phyloP scores from a whole-genome alignment of 1,140 invertebrate species.

The Drosophila repletoides region DNA sequence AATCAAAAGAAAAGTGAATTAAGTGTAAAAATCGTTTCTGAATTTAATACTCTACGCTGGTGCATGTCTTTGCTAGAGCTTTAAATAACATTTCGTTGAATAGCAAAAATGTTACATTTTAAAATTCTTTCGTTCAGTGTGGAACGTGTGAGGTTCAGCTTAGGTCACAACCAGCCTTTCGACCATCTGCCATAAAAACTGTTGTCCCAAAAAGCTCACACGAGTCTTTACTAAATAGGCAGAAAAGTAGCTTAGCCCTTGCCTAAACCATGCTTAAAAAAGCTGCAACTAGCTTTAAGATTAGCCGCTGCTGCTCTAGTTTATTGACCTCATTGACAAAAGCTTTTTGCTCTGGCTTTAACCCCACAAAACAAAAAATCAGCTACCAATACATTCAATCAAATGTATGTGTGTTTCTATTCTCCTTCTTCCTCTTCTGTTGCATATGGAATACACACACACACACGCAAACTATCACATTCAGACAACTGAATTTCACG shows the following conservation, averaged over 20 bases:
- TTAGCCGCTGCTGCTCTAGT: conserved; percentile 10
- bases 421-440: conserved; percentile 6
- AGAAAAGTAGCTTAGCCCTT: not conserved
- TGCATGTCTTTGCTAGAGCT: not conserved
- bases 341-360: conserved; percentile 7
- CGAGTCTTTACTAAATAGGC: conserved; percentile 6
- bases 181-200: conserved; percentile 1
- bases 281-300: not conserved
- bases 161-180: not conserved
- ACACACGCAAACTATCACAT: conserved; percentile 1
- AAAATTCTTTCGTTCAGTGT: conserved; percentile 10
- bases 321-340: conserved; percentile 27
- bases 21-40: too few species aligned
- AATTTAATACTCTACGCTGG: not conserved
- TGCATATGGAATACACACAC: not conserved
- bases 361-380: too few species aligned
- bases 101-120: not conserved
- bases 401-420: too few species aligned
- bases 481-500: too few species aligned
- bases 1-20: not conserved
- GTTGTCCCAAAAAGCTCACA: conserved; percentile 19
- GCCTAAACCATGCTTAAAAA: not conserved
- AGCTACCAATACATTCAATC: conserved; percentile 11
- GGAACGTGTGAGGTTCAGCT: conserved; percentile 16
- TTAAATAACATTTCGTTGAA: not conserved